Conservation (phyloP, 2,113 vertebrate genomes). For the Micronisus gabar region DNA sequence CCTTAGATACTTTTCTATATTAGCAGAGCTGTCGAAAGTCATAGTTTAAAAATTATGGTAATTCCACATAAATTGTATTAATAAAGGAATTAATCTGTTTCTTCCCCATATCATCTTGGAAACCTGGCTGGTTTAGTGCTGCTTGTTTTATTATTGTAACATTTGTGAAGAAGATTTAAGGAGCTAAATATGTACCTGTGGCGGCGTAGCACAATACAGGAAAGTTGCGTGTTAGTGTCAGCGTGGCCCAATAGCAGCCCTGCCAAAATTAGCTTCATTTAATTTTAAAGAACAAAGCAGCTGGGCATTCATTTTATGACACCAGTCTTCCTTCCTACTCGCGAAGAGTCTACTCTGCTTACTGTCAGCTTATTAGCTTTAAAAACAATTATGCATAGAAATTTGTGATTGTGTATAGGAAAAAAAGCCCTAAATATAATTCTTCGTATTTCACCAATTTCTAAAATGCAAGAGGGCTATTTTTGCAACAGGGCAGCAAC, state of each 20-base stretch:
- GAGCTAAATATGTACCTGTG: background rate
- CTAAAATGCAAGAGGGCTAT: background rate
- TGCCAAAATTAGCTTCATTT: background rate
- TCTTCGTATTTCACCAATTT: background rate
- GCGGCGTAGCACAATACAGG: background rate
- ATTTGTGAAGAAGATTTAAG: background rate
- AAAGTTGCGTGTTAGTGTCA: background rate
- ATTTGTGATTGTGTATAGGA: background rate
- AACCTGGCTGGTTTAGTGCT: background rate
- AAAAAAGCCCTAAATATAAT: background rate
- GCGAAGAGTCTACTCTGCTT: background rate
- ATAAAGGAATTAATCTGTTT: background rate
- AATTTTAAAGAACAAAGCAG: slow-evolving; percentile 15
- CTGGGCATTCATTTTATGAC: background rate
- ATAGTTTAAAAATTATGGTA: background rate
- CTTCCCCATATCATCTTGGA: background rate
- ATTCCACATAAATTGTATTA: background rate
- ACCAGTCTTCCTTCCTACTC: background rate
- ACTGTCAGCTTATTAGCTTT: background rate
- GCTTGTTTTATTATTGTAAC: background rate
- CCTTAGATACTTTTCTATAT: background rate
- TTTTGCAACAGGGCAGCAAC: background rate
- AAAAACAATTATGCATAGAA: background rate
- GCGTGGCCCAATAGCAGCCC: background rate
- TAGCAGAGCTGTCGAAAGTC: background rate